A percentile compares a stretch with the other conserved stretches of the same genome.
Evolutionary conservation across 2,113 vertebrate species (phyloP).

Genomic region (western clawed frog (Xenopus tropicalis)): DNA sequence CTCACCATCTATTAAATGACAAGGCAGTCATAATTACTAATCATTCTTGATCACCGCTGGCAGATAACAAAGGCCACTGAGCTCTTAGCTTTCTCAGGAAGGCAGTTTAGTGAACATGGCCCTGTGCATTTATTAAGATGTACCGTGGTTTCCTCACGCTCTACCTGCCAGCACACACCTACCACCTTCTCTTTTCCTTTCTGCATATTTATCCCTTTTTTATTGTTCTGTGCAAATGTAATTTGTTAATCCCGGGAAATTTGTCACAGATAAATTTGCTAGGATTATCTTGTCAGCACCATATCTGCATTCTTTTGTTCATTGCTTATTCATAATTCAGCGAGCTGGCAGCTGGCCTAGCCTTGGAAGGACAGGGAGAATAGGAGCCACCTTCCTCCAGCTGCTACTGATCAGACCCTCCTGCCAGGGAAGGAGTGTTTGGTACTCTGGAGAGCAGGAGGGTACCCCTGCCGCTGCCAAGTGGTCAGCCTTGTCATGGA

Average conservation of each 20-base stretch:
- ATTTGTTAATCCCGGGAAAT: slow-evolving; percentile 88
- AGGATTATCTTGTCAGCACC: slow-evolving; percentile 87
- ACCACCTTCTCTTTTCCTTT: slow-evolving; percentile 31
- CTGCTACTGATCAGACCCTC: slow-evolving; percentile 73
- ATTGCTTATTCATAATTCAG: slow-evolving; percentile 89
- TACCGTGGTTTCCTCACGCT: slow-evolving; percentile 20
- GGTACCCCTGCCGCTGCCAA: background rate
- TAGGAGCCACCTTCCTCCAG: slow-evolving; percentile 81
- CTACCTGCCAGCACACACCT: slow-evolving; percentile 38
- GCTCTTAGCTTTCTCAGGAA: background rate
- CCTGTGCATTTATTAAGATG: slow-evolving; percentile 39
- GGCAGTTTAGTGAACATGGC: slow-evolving; percentile 33
- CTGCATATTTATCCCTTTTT: slow-evolving; percentile 64
- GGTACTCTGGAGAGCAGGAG: background rate
- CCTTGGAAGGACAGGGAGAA: slow-evolving; percentile 60
- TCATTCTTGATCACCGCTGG: slow-evolving; percentile 17
- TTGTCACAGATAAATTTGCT: slow-evolving; percentile 91
- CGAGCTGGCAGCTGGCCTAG: slow-evolving; percentile 79
- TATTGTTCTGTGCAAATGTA: slow-evolving; percentile 87
- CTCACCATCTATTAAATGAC: slow-evolving; percentile 17
- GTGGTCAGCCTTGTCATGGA: background rate
- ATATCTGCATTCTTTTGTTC: slow-evolving; percentile 87
- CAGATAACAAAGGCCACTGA: slow-evolving; percentile 11
- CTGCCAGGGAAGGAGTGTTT: slow-evolving; percentile 13
- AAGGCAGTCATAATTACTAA: slow-evolving; percentile 32